phyloP scores from a whole-genome alignment of 1,140 invertebrate genomes.

The Drosophila navojoa region DNA sequence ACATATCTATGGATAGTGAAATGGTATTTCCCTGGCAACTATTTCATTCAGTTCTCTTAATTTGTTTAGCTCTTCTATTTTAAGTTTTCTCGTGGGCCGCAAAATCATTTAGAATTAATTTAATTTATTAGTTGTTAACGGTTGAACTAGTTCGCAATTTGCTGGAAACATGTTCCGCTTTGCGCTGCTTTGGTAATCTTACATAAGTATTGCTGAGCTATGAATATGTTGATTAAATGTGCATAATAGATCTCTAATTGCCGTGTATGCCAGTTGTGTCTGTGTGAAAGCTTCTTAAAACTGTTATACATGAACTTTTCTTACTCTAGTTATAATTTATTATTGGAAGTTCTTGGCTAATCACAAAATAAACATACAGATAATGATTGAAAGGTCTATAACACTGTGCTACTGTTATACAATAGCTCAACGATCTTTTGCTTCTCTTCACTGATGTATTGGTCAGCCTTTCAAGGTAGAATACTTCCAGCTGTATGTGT shows the following conservation, averaged over 20 bases:
- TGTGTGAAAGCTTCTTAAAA: neutral
- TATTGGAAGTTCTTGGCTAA: too few species aligned
- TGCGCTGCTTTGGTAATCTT: too few species aligned
- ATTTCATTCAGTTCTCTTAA: neutral
- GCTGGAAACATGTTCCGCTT: neutral
- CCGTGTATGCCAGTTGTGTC: neutral
- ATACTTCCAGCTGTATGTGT: neutral
- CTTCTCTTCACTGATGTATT: too few species aligned
- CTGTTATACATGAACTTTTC: neutral
- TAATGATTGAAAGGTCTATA: too few species aligned
- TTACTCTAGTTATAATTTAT: too few species aligned
- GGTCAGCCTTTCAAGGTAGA: neutral
- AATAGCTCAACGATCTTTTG: too few species aligned
- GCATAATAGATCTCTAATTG: neutral
- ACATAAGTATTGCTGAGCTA: slow-evolving; percentile 12
- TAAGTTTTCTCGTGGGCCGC: neutral
- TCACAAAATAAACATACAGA: too few species aligned
- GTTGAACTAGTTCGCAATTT: slow-evolving; percentile 1
- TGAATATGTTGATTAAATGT: neutral
- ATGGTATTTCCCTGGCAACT: neutral
- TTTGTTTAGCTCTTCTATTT: slow-evolving; percentile 6
- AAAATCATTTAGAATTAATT: slow-evolving; percentile 9
- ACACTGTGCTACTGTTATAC: too few species aligned
- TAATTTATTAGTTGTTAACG: slow-evolving; percentile 13
- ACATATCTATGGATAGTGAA: neutral